Evolutionary conservation across 2,113 vertebrate species (phyloP).

Genomic region (Excalfactoria chinensis): DNA sequence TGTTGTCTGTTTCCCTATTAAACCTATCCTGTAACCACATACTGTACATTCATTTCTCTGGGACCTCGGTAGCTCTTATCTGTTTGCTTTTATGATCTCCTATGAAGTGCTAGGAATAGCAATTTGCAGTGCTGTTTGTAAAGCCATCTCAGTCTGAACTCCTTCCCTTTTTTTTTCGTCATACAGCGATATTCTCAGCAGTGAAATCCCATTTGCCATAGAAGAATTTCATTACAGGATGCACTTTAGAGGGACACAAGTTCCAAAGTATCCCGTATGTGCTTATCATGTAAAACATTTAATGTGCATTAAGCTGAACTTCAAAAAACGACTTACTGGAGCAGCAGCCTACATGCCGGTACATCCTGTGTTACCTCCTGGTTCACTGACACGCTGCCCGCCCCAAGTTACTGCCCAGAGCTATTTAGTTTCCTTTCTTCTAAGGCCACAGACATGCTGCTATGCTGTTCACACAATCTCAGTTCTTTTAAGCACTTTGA

Average conservation of each 20-base stretch:
- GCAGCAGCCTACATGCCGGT: background rate
- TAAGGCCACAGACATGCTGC: background rate
- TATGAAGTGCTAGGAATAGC: slow-evolving; percentile 74
- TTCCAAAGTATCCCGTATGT: background rate
- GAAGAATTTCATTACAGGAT: slow-evolving; percentile 58
- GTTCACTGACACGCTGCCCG: background rate
- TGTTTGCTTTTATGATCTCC: slow-evolving; percentile 74
- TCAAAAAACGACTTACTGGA: slow-evolving; percentile 49
- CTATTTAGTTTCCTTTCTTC: background rate
- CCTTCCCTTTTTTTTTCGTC: slow-evolving; percentile 46
- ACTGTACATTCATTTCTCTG: slow-evolving; percentile 70
- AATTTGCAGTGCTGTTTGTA: slow-evolving; percentile 73
- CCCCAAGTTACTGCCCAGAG: background rate
- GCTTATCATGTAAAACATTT: slow-evolving; percentile 45
- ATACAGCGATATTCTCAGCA: background rate
- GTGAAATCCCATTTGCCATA: slow-evolving; percentile 51
- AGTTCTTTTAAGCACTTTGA: slow-evolving; percentile 47
- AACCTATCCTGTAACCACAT: slow-evolving; percentile 71
- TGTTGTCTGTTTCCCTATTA: slow-evolving; percentile 45
- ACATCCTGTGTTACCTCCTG: background rate
- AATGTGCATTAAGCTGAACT: slow-evolving; percentile 56
- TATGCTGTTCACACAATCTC: background rate
- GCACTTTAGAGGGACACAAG: slow-evolving; percentile 49
- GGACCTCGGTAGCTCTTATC: slow-evolving; percentile 72
- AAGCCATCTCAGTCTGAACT: slow-evolving; percentile 66